Base-by-base conservation (phyloP, 2,888 invertebrate genomes). In the Drosophila borborema region DNA sequence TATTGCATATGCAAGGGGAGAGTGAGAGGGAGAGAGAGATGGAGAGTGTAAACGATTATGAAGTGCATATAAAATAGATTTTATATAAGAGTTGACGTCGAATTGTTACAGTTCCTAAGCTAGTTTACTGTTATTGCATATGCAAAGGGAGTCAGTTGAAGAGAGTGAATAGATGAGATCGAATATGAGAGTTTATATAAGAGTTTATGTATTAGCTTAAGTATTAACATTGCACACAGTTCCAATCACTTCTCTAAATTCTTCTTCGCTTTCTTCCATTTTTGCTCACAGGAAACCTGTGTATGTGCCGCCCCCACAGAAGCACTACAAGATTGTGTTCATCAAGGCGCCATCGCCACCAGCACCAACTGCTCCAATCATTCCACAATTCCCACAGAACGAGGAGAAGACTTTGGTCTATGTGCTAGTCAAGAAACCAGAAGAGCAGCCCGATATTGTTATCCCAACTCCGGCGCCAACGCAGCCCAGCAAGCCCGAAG, bases 271-370 rank as follows among this genome's bases (percentile, higher is more conserved):
- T 20, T 51, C 12, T 14, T 34, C 1, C 36, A 1, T 5, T 28
- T n/a, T 28, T 34, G 3, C 43, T 31, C 70, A 0, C 16, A 95
- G 94, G 81, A 95, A 94, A 91, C 94, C 94, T 20, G 93, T 94
- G 76, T 90, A 92, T 59, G 94, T 94, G 48, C 94, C 94, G 31
- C 94, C 95, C 31, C 95, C 96, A n/a, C 96, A 96, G 92, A 96
- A 96, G 87, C 96, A 96, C 91, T 96, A 96, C 94, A 96, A 96
- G 92, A 96, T 96, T 88, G 95, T 96, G 67, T 96, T 96, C 94
- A 96, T 96, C 92, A 96, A 96, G 94, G 95, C 95, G 23, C 95
- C 95, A 68, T 95, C 95, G 49, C 94, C 95, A 61, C 95, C 95
- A 5, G 94, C 95, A 63, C 95, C 95, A 28, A 94, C 94, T 40